phyloP scores from a whole-genome alignment of 2,113 vertebrate species.

The Paedocypris sp. region DNA sequence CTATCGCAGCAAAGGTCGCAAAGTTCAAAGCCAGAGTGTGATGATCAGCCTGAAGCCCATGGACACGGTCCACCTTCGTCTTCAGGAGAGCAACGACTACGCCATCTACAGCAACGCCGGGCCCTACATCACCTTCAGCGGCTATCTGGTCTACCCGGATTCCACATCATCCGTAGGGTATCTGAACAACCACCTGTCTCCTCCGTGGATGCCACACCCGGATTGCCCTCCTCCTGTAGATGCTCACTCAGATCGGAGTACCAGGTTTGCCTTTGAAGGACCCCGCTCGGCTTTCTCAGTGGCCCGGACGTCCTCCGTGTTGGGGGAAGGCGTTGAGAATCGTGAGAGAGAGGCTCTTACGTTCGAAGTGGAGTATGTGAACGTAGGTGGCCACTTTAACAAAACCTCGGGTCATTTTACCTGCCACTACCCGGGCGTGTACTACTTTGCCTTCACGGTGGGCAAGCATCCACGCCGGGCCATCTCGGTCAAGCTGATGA shows the following conservation, averaged over 20 bases:
- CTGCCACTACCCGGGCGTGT: conserved; percentile 54
- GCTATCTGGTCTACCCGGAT: conserved; percentile 63
- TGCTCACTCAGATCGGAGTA: conserved; percentile 5
- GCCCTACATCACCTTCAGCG: conserved; percentile 65
- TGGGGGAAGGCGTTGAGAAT: conserved; percentile 46
- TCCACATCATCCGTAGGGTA: conserved; percentile 21
- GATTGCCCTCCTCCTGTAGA: conserved; percentile 44
- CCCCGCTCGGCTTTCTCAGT: conserved; percentile 64
- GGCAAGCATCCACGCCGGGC: conserved; percentile 64
- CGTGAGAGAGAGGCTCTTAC: conserved; percentile 48
- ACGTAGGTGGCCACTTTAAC: conserved; percentile 64
- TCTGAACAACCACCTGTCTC: conserved; percentile 52
- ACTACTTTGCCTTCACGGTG: conserved; percentile 67
- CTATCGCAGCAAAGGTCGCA: conserved; percentile 55
- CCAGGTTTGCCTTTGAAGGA: conserved; percentile 25
- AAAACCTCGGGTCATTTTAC: conserved; percentile 59
- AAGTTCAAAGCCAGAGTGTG: conserved; percentile 64
- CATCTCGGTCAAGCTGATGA: conserved; percentile 67
- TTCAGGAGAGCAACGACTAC: conserved; percentile 55
- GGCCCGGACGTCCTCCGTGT: conserved; percentile 53
- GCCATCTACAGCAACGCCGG: conserved; percentile 63
- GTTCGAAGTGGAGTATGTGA: conserved; percentile 67
- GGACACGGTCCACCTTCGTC: conserved; percentile 61
- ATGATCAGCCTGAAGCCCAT: conserved; percentile 57
- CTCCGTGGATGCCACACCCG: conserved; percentile 30